Conservation (phyloP, 2,797 vertebrate species). For the Eleutherodactylus coqui region DNA sequence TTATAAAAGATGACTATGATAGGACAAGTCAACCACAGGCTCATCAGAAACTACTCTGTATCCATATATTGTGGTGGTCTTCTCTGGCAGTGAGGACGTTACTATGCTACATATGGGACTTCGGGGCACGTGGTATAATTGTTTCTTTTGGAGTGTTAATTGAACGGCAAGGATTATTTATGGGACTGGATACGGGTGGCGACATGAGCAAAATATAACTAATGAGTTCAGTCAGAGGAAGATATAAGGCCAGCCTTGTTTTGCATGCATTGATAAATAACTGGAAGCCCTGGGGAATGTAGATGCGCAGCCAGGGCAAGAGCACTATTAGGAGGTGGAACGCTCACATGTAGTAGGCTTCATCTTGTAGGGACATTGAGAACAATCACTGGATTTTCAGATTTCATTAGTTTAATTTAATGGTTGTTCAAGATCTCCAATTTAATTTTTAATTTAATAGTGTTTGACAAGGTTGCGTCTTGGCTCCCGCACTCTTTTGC, state of each 20-base stretch:
- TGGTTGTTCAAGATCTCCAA: too few relatives aligned
- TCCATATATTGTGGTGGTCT: not conserved
- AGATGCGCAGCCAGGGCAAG: not conserved
- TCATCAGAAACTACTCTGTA: not conserved
- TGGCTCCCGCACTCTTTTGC: too few relatives aligned
- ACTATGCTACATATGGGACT: not conserved
- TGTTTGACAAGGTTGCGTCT: too few relatives aligned
- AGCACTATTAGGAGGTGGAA: not conserved
- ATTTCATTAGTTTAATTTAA: too few relatives aligned
- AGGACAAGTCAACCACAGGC: not conserved
- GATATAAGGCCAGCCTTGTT: not conserved
- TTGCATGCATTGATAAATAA: slow-evolving; percentile 27
- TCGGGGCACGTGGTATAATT: not conserved
- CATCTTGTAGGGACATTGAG: not conserved
- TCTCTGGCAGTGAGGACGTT: not conserved
- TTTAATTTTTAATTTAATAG: too few relatives aligned
- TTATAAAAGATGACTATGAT: slow-evolving; percentile 26
- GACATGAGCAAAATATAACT: slow-evolving; percentile 34
- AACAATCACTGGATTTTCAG: not conserved
- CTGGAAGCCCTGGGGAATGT: not conserved
- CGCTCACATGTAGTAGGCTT: not conserved
- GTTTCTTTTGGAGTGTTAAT: slow-evolving; percentile 28
- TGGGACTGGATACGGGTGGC: slow-evolving; percentile 15
- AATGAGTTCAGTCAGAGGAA: slow-evolving; percentile 10
- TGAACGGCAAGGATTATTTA: slow-evolving; percentile 21